Evolutionary conservation across 2,888 invertebrate genomes (phyloP).

Genomic region (Graphium colonna): DNA sequence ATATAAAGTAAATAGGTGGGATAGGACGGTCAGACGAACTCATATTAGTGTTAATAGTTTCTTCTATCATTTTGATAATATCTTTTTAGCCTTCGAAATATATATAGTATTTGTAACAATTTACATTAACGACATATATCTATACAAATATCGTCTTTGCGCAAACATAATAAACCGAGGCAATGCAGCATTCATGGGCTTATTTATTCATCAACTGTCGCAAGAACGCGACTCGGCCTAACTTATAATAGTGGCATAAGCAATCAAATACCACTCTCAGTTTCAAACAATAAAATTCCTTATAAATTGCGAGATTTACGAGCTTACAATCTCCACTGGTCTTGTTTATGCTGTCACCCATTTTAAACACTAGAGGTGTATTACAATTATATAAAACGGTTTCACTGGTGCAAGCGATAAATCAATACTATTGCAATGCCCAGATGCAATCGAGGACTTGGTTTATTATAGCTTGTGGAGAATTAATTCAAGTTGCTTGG

Average conservation of each 20-base stretch:
- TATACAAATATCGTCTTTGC: too few relatives aligned
- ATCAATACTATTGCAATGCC: conserved; percentile 16
- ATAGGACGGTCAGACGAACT: too few relatives aligned
- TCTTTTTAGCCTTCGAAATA: too few relatives aligned
- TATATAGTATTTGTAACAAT: too few relatives aligned
- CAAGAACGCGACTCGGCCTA: too few relatives aligned
- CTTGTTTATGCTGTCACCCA: conserved; percentile 13
- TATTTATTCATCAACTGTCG: too few relatives aligned
- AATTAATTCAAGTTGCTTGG: conserved; percentile 23
- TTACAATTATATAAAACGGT: conserved; percentile 23
- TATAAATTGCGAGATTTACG: not conserved
- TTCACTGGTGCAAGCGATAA: conserved; percentile 13
- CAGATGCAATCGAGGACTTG: conserved; percentile 19
- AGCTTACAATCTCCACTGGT: conserved; percentile 3
- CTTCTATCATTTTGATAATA: too few relatives aligned
- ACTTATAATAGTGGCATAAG: not conserved
- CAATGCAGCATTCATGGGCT: too few relatives aligned
- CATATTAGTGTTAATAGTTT: too few relatives aligned
- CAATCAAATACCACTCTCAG: not conserved
- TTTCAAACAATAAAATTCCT: conserved; percentile 16
- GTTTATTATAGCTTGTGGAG: conserved; percentile 19
- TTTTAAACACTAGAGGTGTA: conserved; percentile 12
- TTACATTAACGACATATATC: too few relatives aligned
- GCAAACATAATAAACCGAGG: too few relatives aligned
- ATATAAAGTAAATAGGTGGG: too few relatives aligned